Percentiles rank a stretch among this genome's conserved stretches.
phyloP scores from a whole-genome alignment of 1,140 invertebrate genomes.

The Lutraria rhynchaena region DNA sequence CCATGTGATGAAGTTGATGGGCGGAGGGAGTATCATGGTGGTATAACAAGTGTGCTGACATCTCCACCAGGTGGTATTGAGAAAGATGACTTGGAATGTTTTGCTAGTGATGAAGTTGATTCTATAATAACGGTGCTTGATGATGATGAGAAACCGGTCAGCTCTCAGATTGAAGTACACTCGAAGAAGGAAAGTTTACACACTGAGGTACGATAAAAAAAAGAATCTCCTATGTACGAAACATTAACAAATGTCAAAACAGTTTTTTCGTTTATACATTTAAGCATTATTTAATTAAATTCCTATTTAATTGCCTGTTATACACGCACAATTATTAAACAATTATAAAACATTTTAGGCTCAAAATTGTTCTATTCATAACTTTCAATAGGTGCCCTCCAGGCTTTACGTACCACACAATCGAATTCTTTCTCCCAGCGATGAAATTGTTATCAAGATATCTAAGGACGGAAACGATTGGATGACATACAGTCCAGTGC shows the following conservation, averaged over 20 bases:
- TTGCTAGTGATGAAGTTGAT: slow-evolving; percentile 34
- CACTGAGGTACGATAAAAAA: background rate
- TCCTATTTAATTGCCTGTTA: too few relatives aligned
- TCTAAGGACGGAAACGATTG: slow-evolving; percentile 7
- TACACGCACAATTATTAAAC: too few relatives aligned
- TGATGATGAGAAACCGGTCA: slow-evolving; percentile 25
- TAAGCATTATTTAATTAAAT: too few relatives aligned
- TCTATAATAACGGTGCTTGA: slow-evolving; percentile 23
- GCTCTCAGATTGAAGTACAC: slow-evolving; percentile 19
- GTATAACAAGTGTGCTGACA: slow-evolving; percentile 16
- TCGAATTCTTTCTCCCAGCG: background rate
- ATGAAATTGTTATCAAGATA: slow-evolving; percentile 15
- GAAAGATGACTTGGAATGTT: slow-evolving; percentile 27
- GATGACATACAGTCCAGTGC: background rate
- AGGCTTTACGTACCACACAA: slow-evolving; percentile 6
- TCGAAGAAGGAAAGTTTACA: slow-evolving; percentile 3
- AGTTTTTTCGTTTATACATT: too few relatives aligned
- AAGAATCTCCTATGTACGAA: too few relatives aligned
- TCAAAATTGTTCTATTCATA: too few relatives aligned
- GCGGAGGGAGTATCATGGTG: slow-evolving; percentile 8
- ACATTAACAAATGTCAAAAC: too few relatives aligned
- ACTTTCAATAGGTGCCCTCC: background rate
- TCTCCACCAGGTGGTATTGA: slow-evolving; percentile 24
- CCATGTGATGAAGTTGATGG: slow-evolving; percentile 31
- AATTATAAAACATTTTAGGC: too few relatives aligned